These are phyloP conservation scores for Drosophila kikkawai DNA, from an alignment of 1,140 invertebrate genomes.

Conservation along the genomic window DNA sequence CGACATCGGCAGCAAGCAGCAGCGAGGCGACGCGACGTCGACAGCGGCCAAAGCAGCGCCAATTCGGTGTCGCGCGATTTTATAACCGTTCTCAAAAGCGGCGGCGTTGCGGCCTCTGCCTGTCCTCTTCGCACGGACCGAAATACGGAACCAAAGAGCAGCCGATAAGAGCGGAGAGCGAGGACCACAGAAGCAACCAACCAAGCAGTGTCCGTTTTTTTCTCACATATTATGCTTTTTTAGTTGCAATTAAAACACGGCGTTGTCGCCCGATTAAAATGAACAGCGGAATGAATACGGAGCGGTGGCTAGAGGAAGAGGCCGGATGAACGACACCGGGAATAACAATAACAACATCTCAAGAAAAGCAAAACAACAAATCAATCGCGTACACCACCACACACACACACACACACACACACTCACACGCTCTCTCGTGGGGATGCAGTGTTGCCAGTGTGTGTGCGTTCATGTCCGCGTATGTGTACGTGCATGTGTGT, in stretches of 20 bases:
- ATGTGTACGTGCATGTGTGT: slow-evolving; percentile 32
- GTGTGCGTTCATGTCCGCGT: slow-evolving; percentile 22
- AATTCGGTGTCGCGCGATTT: slow-evolving; percentile 69
- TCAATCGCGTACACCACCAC: slow-evolving; percentile 26
- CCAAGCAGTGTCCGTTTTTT: slow-evolving; percentile 7
- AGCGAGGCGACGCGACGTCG: slow-evolving; percentile 24
- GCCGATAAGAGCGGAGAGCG: slow-evolving; percentile 2
- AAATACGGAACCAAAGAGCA: slow-evolving; percentile 3
- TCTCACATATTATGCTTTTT: background rate
- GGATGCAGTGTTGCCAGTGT: slow-evolving; percentile 27
- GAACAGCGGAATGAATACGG: slow-evolving; percentile 38
- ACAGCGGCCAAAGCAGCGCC: slow-evolving; percentile 41
- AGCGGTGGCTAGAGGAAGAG: slow-evolving; percentile 24
- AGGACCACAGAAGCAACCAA: slow-evolving; percentile 4
- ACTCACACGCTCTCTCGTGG: slow-evolving; percentile 3
- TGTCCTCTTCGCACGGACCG: slow-evolving; percentile 49
- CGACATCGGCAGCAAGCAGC: slow-evolving; percentile 63
- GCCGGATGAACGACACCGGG: background rate
- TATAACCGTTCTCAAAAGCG: slow-evolving; percentile 74
- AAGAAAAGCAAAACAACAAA: slow-evolving; percentile 24
- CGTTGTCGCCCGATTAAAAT: slow-evolving; percentile 41
- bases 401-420: background rate
- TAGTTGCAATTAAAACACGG: slow-evolving; percentile 17
- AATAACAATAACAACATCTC: slow-evolving; percentile 12
- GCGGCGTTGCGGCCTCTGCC: slow-evolving; percentile 57